Base-by-base conservation (phyloP, 1,140 invertebrate species). In the Sarcophaga bullata region DNA sequence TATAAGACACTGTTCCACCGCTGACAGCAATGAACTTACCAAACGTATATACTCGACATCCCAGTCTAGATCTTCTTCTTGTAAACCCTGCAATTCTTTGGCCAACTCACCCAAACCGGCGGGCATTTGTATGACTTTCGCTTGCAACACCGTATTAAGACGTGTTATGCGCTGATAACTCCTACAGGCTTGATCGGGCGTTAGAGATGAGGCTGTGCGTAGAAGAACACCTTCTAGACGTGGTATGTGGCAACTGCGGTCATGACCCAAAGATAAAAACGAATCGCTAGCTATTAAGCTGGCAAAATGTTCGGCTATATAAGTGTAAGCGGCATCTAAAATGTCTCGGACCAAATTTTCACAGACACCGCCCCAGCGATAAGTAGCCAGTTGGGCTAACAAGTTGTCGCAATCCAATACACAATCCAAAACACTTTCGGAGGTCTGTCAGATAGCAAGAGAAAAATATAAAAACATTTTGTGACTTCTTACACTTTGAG, bases 321-420 rank as follows among this genome's bases (percentile, higher is more conserved):
- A 95, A 85, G 92, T 92, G 84, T 95, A 91, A 50, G 93, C 93
- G 0, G 93, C 92, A 83, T 95, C 94, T 13, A 94, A 86, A 4
- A 95, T 91, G 87, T 94, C 93, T 5, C 93, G 92, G 8, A 93
- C 93, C 80, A 95, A 89, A 84, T 92, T 91, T 84, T 93, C 93
- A 48, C 95, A 92, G 17, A 94, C 92, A 80, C 94, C 93, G 8
- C 94, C 93, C 95, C 95, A 95, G 78, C 94, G 92, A 15, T 94
- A 93, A 84, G 93, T 92, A 7, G 94, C 94, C 47, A 95, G 88
- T 25, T 93, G 93, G 19, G 93, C 92, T 52, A 95, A 86, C 1
- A 95, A 86, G 85, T 94, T 93, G 85, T 95, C 94, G 87, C 94
- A 95, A 81, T 93, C 92, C 87, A 95, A 92, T 84, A 94, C 92